Base-by-base conservation (phyloP, 1,140 invertebrate species). In the Whitmania pigra region DNA sequence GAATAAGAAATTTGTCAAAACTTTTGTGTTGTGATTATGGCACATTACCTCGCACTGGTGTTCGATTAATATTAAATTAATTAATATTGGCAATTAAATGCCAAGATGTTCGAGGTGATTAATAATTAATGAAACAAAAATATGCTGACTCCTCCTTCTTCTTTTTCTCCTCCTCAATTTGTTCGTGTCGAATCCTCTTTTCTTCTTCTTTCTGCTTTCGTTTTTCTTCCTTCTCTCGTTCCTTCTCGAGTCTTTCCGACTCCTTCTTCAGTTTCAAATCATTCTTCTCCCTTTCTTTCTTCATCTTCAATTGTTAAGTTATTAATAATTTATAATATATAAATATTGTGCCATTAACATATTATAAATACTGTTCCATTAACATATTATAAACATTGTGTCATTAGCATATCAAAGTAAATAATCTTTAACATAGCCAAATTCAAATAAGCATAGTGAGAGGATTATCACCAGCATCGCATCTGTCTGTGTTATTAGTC, bases 141-240 rank as follows among this genome's bases (percentile, higher is more conserved):
- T 69, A 78, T 77, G 76, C 75, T n/a, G 74, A 18, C 18, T 75
- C 60, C 72, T 78, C 77, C 55, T 76, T 74, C 71, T 77, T 78
- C 69, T 75, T 76, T 67, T 74, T 74, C 57, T 63, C 29, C 57
- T 63, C 57, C 18, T 63, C 57, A 17, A 63, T 18, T n/a, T 63
- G 57, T 31, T 63, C 57, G 43, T 49, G 43, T 49, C 15, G 9
- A 17, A 49, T 49, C 15, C 43, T 49, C 53, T 73, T 76, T 57
- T 76, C 76, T 55, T 78, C 77, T 66, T 77, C 76, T 67, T 77
- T 77, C 67, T 76, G 75, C 43, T 31, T 63, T 63, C 57, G 22
- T 31, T 63, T 63, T 63, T 63, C 57, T 20, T 63, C 57, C 29
- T 31, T 77, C 73, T 49, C 74, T 67, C 72, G 53, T 63, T 70